Evolutionary conservation across 1,140 invertebrate species (phyloP), one percentile per base, ranked within the genome.

Genomic region (Drosophila arawakana): DNA sequence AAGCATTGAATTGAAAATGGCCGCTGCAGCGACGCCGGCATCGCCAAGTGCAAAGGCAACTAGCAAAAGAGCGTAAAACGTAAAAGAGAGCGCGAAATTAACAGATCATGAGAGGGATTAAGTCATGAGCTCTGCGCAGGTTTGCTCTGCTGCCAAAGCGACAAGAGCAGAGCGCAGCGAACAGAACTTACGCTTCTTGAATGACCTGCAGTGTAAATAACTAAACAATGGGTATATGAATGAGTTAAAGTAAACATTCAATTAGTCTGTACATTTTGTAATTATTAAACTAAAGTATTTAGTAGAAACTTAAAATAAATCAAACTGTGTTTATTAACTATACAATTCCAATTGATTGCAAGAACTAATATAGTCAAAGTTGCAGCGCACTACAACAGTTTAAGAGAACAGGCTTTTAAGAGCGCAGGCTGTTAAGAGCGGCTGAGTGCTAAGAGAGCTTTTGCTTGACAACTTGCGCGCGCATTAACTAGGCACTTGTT

Each of bases 1-100:
- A 59, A 69, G 69, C 73, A 81, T 60, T 84, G 76, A 80, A 83
- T 80, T 83, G 76, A 84, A 84, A 84, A 84, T 84, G 81, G 81
- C 65, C 77, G 77, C 74, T 55, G 70, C 80, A 82, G 72, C 76
- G 80, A 72, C 44, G 72, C 80, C 76, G 76, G 66, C 80, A 63
- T 65, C 63, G 65, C 47, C 52, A 65, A 66, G 60, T 57, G 81
- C 78, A 72, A 78, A 63, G 52, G 59, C 54, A 66, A 75, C 68
- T 60, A 18, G 9, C 2, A 34, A 61, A 47, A 70, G 72, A 63
- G 63, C 58, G 57, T 76, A 57, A 25, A 44, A 6, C 6, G 25
- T 3, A 30, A 30, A 3, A 25, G 39, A 21, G 18, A 37, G 18
- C 18, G 11, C 21, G 41, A 37, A 18, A 25, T 34, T 8, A 54